Base-by-base conservation (phyloP, 2,113 vertebrate genomes). In the Hippocampus comes region DNA sequence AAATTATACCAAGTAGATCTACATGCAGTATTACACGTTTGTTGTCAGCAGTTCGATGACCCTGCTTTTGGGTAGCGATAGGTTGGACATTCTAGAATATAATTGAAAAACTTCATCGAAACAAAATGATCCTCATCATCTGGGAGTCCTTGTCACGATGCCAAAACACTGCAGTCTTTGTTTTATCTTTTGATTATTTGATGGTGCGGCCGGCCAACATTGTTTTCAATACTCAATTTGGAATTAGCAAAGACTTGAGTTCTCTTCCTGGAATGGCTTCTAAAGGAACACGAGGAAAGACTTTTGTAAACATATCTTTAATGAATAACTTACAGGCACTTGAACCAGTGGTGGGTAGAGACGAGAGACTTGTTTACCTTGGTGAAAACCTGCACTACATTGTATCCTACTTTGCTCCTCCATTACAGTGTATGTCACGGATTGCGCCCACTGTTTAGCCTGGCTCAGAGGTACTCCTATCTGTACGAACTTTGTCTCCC, bases 371-470 rank as follows among this genome's bases (percentile, higher is more conserved):
- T 90, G 88, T 91, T 92, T 89, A 91, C 84, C 76, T 79, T 71
- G 67, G 75, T 74, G 78, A 74, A 72, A 88, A 84, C 77, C 78
- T 82, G 73, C 81, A 70, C 69, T 67, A 82, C 79, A 80, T 81
- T 21, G 72, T 77, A 82, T 76, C 74, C 73, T 84, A 87, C 88
- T 83, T 76, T 71, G 80, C 80, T 91, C 83, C 90, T 91, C 91
- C 92, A 92, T 92, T 93, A 91, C 77, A 74, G 74, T 74, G 76
- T 88, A 85, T 88, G 88, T 89, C 73, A 72, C 82, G 86, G 80
- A 83, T 84, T 81, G 72, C 77, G 77, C 92, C 92, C 83, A 90
- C 90, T 91, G 91, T 90, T 92, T 83, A 86, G 86, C 80, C 80
- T 57, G 85, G 78, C 87, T 25, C 91, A 87, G 89, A 91, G 87